Base-by-base conservation (phyloP, 2,888 invertebrate genomes). In the Eremobia ochroleuca region DNA sequence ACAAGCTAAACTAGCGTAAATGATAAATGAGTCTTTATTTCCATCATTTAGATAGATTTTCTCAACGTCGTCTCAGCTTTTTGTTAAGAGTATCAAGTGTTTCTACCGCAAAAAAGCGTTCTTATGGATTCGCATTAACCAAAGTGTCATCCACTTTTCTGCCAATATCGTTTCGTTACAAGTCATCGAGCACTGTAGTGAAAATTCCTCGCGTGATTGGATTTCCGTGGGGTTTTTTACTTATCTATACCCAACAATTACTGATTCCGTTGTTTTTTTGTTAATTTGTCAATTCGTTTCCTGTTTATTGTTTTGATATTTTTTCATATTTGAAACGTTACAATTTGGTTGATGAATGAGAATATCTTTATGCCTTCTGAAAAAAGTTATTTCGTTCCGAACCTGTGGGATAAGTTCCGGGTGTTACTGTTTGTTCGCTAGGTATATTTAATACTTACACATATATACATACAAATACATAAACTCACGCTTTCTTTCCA, bases 121-220 rank as follows among this genome's bases (percentile, higher is more conserved):
- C 31, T 68, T 73, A 76, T 73, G 34, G 71, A 73, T 58, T 46
- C n/a, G 58, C 52, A 62, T 81, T 78, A 68, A 73, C 67, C 18
- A 67, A 76, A 79, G 43, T 82, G 68, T 77, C 70, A 61, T 81
- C 55, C 40, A 78, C 37, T 73, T 84, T 65, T 76, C 67, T 68
- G 79, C 28, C 64, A 52, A 64, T 70, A 77, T 77, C 43, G 64
- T 74, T 83, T 69, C 70, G 77, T 79, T 65, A 82, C 85, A 71
- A 73, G 11, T 75, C 74, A 80, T 79, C 59, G 77, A 66, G 68
- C 66, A 71, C 43, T 65, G 34, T 73, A 85, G 76, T 85, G 85
- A 80, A 88, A 82, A 86, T 79, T 73, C 62, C 28, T 74, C 68
- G 85, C 87, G 62, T 88, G 85, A 79, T 79, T 80, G 66, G 58